Evolutionary conservation across 2,113 vertebrate species (phyloP).

Genomic region (Caloenas nicobarica): DNA sequence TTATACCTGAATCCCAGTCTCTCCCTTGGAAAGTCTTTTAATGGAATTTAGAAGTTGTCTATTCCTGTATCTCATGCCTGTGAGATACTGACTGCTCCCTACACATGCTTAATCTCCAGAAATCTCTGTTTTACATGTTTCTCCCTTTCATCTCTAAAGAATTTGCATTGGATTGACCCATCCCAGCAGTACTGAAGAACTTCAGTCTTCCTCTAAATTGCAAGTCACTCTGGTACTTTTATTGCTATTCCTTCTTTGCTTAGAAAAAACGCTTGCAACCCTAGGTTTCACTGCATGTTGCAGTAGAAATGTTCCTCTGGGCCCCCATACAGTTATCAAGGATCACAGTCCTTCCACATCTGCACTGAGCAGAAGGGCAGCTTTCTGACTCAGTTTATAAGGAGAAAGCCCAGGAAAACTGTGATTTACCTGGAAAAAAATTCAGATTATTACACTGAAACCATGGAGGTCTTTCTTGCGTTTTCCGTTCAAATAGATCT

Average conservation of each 20-base stretch:
- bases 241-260: background rate
- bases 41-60: background rate
- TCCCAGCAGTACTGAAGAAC: background rate
- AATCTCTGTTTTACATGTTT: background rate
- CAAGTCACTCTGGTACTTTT: background rate
- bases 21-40: background rate
- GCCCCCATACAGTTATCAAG: rapidly evolving
- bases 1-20: background rate
- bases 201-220: background rate
- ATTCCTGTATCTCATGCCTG: background rate
- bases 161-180: background rate
- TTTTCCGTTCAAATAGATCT: background rate
- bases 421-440: background rate
- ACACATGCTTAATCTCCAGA: background rate
- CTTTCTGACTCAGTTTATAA: background rate
- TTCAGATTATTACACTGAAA: background rate
- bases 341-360: background rate
- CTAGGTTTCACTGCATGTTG: background rate
- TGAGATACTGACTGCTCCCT: background rate
- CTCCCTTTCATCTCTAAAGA: background rate
- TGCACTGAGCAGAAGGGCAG: background rate
- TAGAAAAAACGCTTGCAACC: background rate
- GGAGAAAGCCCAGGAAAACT: background rate
- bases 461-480: background rate
- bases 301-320: background rate